Base-by-base conservation (phyloP, 2,797 vertebrate species). In the Scomberomorus guttatus region DNA sequence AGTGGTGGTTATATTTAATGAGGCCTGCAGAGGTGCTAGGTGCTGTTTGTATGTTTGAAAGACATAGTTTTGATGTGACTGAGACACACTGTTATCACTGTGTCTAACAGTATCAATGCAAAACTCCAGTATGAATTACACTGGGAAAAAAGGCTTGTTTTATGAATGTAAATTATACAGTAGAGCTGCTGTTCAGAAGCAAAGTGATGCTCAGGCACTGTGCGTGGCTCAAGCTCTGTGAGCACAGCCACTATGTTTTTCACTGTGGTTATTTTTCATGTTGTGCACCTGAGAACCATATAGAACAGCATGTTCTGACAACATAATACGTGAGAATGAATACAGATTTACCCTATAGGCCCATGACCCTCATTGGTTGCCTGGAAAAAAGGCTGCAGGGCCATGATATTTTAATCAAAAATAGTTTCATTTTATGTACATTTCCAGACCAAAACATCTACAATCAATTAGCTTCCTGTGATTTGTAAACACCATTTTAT, bases 1-100 rank as follows among this genome's bases (percentile, higher is more conserved):
- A 77, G 62, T 51, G 59, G 25, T 70, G 60, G 48, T 51, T 67
- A 51, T 51, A 67, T 66, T 81, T 61, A 84, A 58, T 24, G n/a
- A 78, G 66, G 44, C 39, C 20, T 50, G 65, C 18, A 29, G 51
- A 72, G 61, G 61, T 72, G 81, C 55, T 72, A 72, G 61, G 61
- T 72, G 81, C 55, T 72, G 62, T 51, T 42, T 61, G 27, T 39
- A 27, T 75, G 51, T 72, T 56, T 55, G 27, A 61, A 60, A 69
- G 58, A 48, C 14, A 34, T 20, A 9, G 50, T 72, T 59, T 52
- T 62, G 18, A 61, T 62, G 32, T 29, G 58, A 55, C 48, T 48
- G 27, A 61, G 46, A 79, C 14, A 66, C 27, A 61, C 20, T 2
- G 1, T 65, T 39, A 39, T 29, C 12, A n/a, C n/a, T 24, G 46